These are phyloP conservation scores for Liparis tanakae DNA, from an alignment of 2,797 vertebrate genomes.

Conservation along the genomic window DNA sequence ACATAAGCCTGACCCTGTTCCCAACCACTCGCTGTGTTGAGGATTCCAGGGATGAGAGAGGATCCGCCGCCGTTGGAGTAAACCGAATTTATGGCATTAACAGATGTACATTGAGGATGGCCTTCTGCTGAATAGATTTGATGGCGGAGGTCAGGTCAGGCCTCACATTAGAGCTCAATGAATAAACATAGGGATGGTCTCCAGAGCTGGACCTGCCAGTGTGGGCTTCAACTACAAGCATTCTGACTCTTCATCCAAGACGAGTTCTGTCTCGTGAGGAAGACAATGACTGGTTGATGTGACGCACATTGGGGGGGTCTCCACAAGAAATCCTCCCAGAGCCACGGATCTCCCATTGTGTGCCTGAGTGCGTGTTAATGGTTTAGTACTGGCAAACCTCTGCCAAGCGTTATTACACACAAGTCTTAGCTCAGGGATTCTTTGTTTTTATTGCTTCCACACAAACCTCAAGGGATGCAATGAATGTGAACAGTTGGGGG, in stretches of 20 bases:
- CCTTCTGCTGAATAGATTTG: constrained; percentile 56
- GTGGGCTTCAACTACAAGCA: constrained; percentile 45
- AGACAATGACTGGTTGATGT: constrained; percentile 68
- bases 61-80: constrained; percentile 40
- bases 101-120: constrained; percentile 48
- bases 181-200: constrained; percentile 47
- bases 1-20: constrained; percentile 35
- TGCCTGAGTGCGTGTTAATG: constrained; percentile 65
- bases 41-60: constrained; percentile 36
- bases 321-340: constrained; percentile 54
- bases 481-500: constrained; percentile 54
- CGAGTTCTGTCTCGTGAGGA: constrained; percentile 39
- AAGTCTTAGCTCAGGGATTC: constrained; percentile 29
- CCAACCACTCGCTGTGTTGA: constrained; percentile 49
- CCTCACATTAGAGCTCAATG: constrained; percentile 42
- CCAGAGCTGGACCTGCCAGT: constrained; percentile 37
- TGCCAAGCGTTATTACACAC: constrained; percentile 52
- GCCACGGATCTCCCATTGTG: constrained; percentile 64
- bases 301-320: constrained; percentile 53
- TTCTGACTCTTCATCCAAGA: constrained; percentile 27
- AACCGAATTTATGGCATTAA: constrained; percentile 57
- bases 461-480: constrained; percentile 32
- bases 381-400: constrained; percentile 57
- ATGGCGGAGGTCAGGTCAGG: constrained; percentile 62
- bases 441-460: constrained; percentile 57